Base-by-base conservation (phyloP, 1,140 invertebrate species). In the Hycleus cichorii region DNA sequence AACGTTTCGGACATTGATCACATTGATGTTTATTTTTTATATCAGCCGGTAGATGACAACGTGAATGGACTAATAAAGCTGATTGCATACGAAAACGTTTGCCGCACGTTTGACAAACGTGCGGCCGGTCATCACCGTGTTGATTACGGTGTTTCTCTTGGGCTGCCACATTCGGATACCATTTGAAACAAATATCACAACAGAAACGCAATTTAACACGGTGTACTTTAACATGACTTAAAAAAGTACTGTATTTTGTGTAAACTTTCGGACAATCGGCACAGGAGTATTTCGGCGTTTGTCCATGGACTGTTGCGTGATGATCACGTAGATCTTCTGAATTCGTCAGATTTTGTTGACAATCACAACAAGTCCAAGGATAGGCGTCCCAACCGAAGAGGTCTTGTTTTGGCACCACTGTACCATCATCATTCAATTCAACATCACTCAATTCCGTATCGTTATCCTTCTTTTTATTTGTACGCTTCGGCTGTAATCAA, bases 241-340 rank as follows among this genome's bases (percentile, higher is more conserved):
- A 66, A 60, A 81, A 82, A 27, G 78, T 78, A 60, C 77, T 77
- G 67, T 81, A 82, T 62, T 81, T 80, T 48, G 77, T 75, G 59
- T 81, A 83, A 10, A 81, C 75, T 72, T 83, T 83, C 39, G 75
- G 76, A 57, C 81, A 83, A 60, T 81, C 75, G 18, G 77, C 76
- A 65, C 81, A 83, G 67, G 79, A 77, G 62, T 78, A 83, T 58
- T 77, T 76, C 2, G 78, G 71, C 42, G 74, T 70, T 62, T 79
- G 77, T 67, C 78, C 79, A 63, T 83, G 81, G 45, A 76, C 72
- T 38, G 63, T 74, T 63, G 75, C 66, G 59, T 78, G 77, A 69
- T 83, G 81, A 39, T 77, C 70, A 54, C 77, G 72, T 9, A 83
- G 65, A 45, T 76, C 73, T 58, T 79, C 75, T 38, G 79, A 69